Percentiles rank a stretch among this genome's conserved stretches.
These are phyloP conservation scores for Chamaea fasciata DNA, from an alignment of 2,113 vertebrate species.

Conservation along the genomic window DNA sequence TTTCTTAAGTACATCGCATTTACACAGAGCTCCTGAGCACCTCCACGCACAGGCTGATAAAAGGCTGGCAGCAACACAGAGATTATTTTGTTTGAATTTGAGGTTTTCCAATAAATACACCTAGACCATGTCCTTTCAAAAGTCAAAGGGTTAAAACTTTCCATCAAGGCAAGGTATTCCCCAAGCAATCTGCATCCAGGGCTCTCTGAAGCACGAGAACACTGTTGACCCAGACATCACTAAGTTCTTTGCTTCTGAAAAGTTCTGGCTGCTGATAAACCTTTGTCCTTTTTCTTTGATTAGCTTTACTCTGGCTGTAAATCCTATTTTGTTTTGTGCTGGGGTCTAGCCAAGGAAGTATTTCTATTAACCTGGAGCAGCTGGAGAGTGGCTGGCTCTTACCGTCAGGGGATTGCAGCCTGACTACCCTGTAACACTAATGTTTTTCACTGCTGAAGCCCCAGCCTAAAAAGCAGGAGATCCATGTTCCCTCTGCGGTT, in stretches of 20 bases:
- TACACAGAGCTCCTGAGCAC: not conserved
- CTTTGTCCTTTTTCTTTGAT: conserved; percentile 56
- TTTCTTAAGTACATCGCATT: not conserved
- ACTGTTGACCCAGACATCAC: not conserved
- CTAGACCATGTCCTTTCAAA: conserved; percentile 25
- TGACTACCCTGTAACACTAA: not conserved
- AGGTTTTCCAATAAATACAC: conserved; percentile 5
- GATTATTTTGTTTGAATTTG: conserved; percentile 22
- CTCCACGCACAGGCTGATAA: not conserved
- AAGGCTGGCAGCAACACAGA: not conserved
- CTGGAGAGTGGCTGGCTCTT: not conserved
- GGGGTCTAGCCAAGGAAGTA: conserved; percentile 35
- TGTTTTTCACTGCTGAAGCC: not conserved
- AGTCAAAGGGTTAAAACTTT: conserved; percentile 43
- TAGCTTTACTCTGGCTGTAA: conserved; percentile 32
- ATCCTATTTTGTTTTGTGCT: conserved; percentile 46
- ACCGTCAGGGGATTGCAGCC: not conserved
- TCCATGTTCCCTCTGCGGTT: not conserved
- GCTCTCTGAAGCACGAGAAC: not conserved
- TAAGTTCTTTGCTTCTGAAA: conserved; percentile 16
- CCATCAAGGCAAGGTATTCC: not conserved
- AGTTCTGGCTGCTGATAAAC: conserved; percentile 44
- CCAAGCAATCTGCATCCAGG: not conserved
- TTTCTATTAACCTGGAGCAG: conserved; percentile 53
- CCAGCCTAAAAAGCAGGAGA: not conserved